Evolutionary conservation across 2,113 vertebrate species (phyloP), one percentile per base, ranked within the genome.

Genomic region (Terrapene triunguis): DNA sequence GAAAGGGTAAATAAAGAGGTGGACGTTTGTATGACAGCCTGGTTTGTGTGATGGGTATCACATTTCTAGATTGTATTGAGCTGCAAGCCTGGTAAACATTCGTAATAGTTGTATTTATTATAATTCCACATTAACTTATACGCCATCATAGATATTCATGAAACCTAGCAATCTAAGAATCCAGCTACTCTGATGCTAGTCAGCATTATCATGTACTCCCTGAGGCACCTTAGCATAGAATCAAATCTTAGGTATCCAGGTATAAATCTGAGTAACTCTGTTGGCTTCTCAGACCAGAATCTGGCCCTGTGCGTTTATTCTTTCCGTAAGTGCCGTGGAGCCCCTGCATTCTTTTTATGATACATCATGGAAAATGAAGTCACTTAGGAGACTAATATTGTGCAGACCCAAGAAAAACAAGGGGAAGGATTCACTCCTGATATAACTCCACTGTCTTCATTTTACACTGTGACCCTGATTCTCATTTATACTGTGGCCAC

Each of bases 1-100:
- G 99, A 99, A 95, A 97, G 99, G 98, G 99, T 99, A 95, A 98
- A 96, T 87, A 89, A 62, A 82, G 59, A 69, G 7, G n/a, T 27
- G 22, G 87, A 81, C 89, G 32, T 6, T 72, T 92, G 85, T 69
- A 65, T 88, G 25, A 78, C 74, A 94, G 16, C 81, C 92, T 91
- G 78, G 7, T 8, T 4, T 88, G 19, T 74, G 29, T 91, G 27
- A 84, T 72, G 89, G 42, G 48, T 62, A 44, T 82, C 87, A 82
- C 9, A 81, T 44, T 47, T 80, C 53, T 88, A 53, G 7, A 72
- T 44, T 84, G 38, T 22, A 14, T 3, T 88, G 35, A 59, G 69
- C 50, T 85, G n/a, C 42, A 88, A 96, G 72, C 44, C 24, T 88
- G 42, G 32, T 55, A 86, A 84, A 90, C 54, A 82, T 59, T 88